phyloP scores from a whole-genome alignment of 2,113 vertebrate species.

The Scomber japonicus region DNA sequence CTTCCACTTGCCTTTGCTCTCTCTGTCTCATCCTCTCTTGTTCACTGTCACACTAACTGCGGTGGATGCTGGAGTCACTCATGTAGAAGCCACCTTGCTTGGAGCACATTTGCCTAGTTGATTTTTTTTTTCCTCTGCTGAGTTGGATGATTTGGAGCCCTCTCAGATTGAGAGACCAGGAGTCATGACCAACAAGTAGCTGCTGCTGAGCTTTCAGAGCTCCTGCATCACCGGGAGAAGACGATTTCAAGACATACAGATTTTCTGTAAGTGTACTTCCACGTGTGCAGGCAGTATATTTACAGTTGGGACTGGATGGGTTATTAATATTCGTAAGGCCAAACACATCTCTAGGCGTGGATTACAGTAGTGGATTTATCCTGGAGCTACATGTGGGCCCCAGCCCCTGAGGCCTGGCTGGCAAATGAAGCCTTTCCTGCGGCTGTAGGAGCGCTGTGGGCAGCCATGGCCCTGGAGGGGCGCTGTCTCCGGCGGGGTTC shows the following conservation, averaged over 20 bases:
- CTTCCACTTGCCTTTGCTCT: conserved; percentile 43
- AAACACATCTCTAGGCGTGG: conserved; percentile 63
- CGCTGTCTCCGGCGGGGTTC: conserved; percentile 79
- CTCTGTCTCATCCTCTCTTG: conserved; percentile 74
- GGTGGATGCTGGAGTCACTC: conserved; percentile 71
- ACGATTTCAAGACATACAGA: conserved; percentile 16
- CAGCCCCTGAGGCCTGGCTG: conserved; percentile 82
- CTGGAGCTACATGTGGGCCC: conserved; percentile 87
- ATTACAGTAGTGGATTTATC: conserved; percentile 77
- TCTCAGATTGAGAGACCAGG: conserved; percentile 37
- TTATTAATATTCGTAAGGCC: not conserved
- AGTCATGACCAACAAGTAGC: conserved; percentile 72
- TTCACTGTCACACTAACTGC: conserved; percentile 78
- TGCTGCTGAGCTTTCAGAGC: conserved; percentile 33
- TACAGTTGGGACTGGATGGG: not conserved
- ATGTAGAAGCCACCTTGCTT: conserved; percentile 75
- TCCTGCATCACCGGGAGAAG: conserved; percentile 24
- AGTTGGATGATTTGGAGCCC: conserved; percentile 55
- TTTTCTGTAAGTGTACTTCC: not conserved
- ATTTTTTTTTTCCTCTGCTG: conserved; percentile 42
- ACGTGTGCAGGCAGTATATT: not conserved
- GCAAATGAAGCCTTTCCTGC: conserved; percentile 84
- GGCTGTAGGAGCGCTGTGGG: conserved; percentile 83
- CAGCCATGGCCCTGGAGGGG: conserved; percentile 85
- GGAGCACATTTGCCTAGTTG: conserved; percentile 64